phyloP scores from a whole-genome alignment of 2,113 vertebrate species.

The Phylloscopus trochiloides region DNA sequence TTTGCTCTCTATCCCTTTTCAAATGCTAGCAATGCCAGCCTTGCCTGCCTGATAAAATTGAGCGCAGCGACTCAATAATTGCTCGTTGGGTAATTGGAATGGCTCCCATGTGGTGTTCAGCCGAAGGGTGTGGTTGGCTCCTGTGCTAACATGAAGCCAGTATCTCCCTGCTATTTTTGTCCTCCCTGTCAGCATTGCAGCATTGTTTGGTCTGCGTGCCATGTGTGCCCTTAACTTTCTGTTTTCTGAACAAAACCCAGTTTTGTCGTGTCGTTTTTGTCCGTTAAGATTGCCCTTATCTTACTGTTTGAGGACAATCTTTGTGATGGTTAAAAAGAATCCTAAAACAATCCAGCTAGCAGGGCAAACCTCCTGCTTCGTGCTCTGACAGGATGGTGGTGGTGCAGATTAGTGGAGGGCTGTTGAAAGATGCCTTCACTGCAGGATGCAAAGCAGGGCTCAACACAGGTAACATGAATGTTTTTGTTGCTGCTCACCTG shows the following conservation, averaged over 20 bases:
- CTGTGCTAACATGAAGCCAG: conserved; percentile 39
- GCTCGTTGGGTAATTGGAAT: neutral
- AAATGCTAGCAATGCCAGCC: neutral
- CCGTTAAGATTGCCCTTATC: neutral
- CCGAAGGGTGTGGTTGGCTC: conserved; percentile 57
- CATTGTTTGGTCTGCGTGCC: neutral
- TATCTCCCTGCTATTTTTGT: neutral
- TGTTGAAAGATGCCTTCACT: neutral
- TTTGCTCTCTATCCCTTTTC: neutral
- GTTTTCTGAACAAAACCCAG: neutral
- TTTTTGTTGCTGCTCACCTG: neutral
- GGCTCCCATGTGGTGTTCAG: neutral
- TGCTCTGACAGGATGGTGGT: neutral
- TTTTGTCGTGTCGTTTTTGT: neutral
- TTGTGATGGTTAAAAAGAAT: neutral
- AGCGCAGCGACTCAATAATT: neutral
- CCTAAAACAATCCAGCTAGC: neutral
- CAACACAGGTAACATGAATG: accelerated
- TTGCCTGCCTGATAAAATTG: conserved; percentile 35
- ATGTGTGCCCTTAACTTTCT: neutral
- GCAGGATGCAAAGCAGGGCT: neutral
- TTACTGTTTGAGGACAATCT: accelerated
- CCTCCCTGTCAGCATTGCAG: neutral
- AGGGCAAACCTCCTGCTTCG: neutral
- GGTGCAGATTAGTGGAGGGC: neutral